Evolutionary conservation across 2,888 invertebrate genomes (phyloP).

Genomic region (Nebria brevicollis): DNA sequence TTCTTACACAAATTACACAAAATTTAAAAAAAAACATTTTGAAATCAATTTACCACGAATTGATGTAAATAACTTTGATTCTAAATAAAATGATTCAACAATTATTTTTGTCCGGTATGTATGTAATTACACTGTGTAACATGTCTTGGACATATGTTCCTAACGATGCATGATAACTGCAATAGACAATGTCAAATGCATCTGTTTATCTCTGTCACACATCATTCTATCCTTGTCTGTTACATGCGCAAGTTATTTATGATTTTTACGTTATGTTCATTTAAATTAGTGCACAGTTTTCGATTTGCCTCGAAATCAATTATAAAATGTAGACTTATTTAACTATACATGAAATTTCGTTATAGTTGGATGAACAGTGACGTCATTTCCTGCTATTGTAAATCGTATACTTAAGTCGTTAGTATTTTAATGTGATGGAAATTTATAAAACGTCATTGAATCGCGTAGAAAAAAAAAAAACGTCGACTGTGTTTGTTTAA

Average conservation of each 20-base stretch:
- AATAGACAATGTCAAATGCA: conserved; percentile 8
- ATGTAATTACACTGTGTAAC: background rate
- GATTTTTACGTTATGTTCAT: background rate
- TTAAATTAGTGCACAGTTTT: too few species aligned
- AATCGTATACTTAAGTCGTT: background rate
- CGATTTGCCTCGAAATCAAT: too few species aligned
- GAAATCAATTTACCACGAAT: background rate
- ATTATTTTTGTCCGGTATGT: background rate
- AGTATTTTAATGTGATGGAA: background rate
- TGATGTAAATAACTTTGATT: background rate
- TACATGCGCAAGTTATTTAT: background rate
- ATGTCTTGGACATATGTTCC: conserved; percentile 11
- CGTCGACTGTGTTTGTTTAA: too few species aligned
- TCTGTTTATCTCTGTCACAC: background rate
- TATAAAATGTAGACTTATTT: too few species aligned
- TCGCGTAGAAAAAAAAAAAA: background rate
- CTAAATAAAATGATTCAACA: background rate
- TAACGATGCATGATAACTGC: background rate
- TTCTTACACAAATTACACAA: too few species aligned
- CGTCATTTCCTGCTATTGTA: background rate
- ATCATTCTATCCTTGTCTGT: background rate
- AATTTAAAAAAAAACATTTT: too few species aligned
- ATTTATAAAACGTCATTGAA: background rate
- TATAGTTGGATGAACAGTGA: background rate
- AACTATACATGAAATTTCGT: background rate